These are phyloP conservation scores for Australoheros scitulus DNA, from an alignment of 2,113 vertebrate species.

Conservation along the genomic window DNA sequence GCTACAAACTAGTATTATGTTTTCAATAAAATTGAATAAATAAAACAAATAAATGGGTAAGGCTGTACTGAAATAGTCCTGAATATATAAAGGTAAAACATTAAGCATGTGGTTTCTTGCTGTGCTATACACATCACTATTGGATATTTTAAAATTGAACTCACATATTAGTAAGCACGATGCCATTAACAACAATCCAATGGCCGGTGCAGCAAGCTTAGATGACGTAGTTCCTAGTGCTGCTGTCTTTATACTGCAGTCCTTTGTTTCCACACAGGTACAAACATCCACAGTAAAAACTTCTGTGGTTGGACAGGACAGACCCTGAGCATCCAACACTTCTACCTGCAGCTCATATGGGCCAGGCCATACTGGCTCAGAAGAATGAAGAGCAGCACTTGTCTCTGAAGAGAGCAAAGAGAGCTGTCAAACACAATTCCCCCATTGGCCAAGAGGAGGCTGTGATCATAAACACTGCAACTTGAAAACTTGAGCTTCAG, in stretches of 20 bases:
- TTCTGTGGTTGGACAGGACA: conserved; percentile 64
- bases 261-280: conserved; percentile 50
- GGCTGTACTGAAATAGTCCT: not conserved
- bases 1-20: not conserved
- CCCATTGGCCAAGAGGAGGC: not conserved
- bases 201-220: conserved; percentile 74
- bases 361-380: conserved; percentile 66
- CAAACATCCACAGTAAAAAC: conserved; percentile 73
- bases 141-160: conserved; percentile 54
- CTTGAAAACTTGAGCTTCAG: not conserved
- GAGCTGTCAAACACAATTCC: not conserved
- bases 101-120: not conserved
- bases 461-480: too few relatives aligned
- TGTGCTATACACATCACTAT: not conserved
- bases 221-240: not conserved
- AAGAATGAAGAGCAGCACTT: conserved; percentile 52
- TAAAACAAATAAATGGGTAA: not conserved
- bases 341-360: conserved; percentile 63
- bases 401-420: conserved; percentile 53
- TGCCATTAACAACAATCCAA: conserved; percentile 78
- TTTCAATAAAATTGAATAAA: not conserved
- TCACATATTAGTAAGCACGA: conserved; percentile 83
- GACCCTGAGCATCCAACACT: conserved; percentile 69
- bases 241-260: not conserved
- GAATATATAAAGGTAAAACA: not conserved